Base-by-base conservation (phyloP, 2,113 vertebrate genomes). In the Cephalopterus ornatus region DNA sequence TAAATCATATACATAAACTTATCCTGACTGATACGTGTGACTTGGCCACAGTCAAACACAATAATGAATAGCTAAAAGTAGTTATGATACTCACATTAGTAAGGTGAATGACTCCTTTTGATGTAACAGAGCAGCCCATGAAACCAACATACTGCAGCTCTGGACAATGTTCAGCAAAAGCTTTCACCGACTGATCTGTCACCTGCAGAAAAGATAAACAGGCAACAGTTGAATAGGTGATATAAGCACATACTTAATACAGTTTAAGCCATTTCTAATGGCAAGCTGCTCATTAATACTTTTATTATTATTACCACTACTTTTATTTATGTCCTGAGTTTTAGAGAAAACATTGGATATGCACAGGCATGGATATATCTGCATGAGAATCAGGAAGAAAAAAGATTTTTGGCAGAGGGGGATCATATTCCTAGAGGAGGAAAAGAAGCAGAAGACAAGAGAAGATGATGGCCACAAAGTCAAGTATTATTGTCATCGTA, bases 121-220 rank as follows among this genome's bases (percentile, higher is more conserved):
- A 99, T 71, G 99, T 99, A 82, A 99, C 99, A 2, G 99, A 99
- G 95, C 99, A 99, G 76, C 99, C 99, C 99, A 99, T 99, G 97
- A 99, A 99, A 82, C 99, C 99, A 47, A 99, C 99, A 92, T 99
- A 99, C 97, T 99, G 99, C 93, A 99, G 98, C 93, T 99, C 98
- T 5, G 99, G 99, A 97, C 99, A 99, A 97, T 99, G 98, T 87
- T 99, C 99, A 32, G 99, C 99, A 95, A 99, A 99, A 12, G 99
- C 99, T 97, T 98, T 98, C 97, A 99, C 98, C 0, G 99, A 99
- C 55, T 98, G 98, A 97, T 99, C 99, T 41, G 99, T 99, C 78
- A 99, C 99, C 99, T 99, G 93, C 24, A 85, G 10, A 75, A 96
- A 62, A 96, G 23, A 97, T 1, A 83, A 3, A 85, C 42, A 73